Evolutionary conservation across 2,888 invertebrate genomes (phyloP), one percentile per base, ranked within the genome.

Genomic region (Geophilus truncorum): DNA sequence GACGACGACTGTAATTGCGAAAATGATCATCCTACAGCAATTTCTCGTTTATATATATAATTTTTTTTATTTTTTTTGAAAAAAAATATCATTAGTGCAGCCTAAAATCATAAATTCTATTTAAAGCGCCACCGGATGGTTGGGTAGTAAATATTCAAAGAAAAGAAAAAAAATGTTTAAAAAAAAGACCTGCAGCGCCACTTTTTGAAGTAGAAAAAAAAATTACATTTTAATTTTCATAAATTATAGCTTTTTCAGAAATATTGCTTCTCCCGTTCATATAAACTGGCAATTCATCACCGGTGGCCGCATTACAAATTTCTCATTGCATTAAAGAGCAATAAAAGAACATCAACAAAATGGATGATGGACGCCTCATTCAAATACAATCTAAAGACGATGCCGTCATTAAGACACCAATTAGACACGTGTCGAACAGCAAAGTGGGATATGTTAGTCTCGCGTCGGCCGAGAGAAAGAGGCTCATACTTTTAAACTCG

Each of bases 401-500:
- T 6, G 70, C 70, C 25, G 23, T 70, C 70, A 70, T 70, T 70
- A 70, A 70, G 70, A 70, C 70, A 70, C 70, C 70, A 70, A 70
- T 70, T 70, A 70, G 70, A 70, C 70, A 70, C 70, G 70, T 70
- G 70, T 70, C 70, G 70, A 70, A 70, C 70, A 28, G 70, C 28
- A 70, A 70, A 70, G 70, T 70, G 70, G 70, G 70, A 70, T 70
- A 70, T 70, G 70, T 70, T 70, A 70, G 70, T 25, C 70, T 70
- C 70, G n/a, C 70, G 25, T 70, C 70, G 70, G 70, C 70, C 70
- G n/a, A 70, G 70, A 70, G 70, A 70, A 70, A 70, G 70, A 70
- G 70, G 70, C 70, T 70, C 70, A 70, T 70, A 70, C 70, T 70
- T 70, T 70, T 70, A 70, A 70, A 70, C 70, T 70, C 70, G 70